Percentiles rank a stretch among this genome's conserved stretches.
Evolutionary conservation across 1,140 invertebrate genomes (phyloP).

Genomic region (Lepidurus packardi): DNA sequence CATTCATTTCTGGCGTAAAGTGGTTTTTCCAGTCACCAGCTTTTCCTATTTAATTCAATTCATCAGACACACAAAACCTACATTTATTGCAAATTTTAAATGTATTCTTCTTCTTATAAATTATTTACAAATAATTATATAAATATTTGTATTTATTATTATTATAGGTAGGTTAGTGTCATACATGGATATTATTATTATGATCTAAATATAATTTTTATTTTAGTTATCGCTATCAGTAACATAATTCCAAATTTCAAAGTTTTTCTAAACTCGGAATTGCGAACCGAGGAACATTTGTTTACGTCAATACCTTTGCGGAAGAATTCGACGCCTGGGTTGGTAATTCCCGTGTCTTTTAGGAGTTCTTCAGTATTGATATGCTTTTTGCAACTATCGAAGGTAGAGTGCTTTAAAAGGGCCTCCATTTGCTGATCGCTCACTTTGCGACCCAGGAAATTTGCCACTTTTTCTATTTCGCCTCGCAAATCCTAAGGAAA

Average conservation of each 20-base stretch:
- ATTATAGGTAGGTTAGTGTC: no score
- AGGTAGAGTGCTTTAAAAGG: conserved; percentile 44
- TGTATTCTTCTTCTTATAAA: background rate
- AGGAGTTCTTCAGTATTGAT: conserved; percentile 46
- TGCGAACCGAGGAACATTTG: background rate
- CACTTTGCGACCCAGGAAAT: conserved; percentile 63
- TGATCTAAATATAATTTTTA: no score
- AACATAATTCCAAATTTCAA: no score
- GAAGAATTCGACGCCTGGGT: conserved; percentile 44
- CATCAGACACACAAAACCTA: no score
- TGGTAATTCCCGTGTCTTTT: conserved; percentile 42
- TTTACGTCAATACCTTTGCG: conserved; percentile 43
- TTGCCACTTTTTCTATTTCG: conserved; percentile 59
- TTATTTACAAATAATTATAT: no score
- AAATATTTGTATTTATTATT: no score
- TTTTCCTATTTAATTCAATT: conserved; percentile 54
- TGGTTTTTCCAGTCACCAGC: conserved; percentile 78
- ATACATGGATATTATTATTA: no score
- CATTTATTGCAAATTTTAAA: background rate
- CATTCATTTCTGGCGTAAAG: conserved; percentile 58
- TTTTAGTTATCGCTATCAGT: no score
- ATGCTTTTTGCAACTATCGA: conserved; percentile 47
- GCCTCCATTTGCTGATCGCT: conserved; percentile 49
- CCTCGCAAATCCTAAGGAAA: conserved; percentile 52
- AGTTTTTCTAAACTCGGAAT: no score